phyloP scores from a whole-genome alignment of 2,888 invertebrate genomes.

The Leuctra nigra region DNA sequence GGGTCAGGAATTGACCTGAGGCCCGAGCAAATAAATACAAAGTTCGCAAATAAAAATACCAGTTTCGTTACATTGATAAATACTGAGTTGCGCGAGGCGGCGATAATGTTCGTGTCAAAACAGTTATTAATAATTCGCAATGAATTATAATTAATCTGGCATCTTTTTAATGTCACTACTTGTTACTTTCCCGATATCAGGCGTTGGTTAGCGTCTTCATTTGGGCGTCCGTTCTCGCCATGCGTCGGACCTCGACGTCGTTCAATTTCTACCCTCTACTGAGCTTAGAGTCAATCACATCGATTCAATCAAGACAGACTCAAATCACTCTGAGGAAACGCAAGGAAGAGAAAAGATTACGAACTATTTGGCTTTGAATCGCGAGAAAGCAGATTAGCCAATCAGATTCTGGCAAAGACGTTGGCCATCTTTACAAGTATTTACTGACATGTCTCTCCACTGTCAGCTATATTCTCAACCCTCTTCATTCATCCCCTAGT shows the following conservation, averaged over 20 bases:
- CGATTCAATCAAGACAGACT: conserved; percentile 6
- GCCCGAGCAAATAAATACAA: too few relatives aligned
- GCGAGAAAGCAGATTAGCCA: conserved; percentile 11
- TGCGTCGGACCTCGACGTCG: too few relatives aligned
- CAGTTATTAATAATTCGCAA: too few relatives aligned
- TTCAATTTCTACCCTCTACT: neutral
- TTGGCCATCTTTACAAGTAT: conserved; percentile 1
- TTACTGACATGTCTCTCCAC: neutral
- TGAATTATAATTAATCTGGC: too few relatives aligned
- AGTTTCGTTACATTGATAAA: too few relatives aligned
- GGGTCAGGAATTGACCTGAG: too few relatives aligned
- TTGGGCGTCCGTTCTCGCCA: neutral
- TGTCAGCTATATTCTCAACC: conserved; percentile 9
- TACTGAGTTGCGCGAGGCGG: too few relatives aligned
- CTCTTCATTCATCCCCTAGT: neutral
- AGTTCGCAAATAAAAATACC: too few relatives aligned
- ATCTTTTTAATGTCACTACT: too few relatives aligned
- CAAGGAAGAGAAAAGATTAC: neutral
- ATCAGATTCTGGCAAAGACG: neutral
- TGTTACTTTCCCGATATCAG: too few relatives aligned
- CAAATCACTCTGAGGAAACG: neutral
- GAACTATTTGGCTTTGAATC: neutral
- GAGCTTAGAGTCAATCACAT: conserved; percentile 12
- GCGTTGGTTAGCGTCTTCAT: too few relatives aligned
- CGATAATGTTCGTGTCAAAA: too few relatives aligned